Base-by-base conservation (phyloP, 92 coral and sea anemone genomes). In the Scolanthus callimorphus region DNA sequence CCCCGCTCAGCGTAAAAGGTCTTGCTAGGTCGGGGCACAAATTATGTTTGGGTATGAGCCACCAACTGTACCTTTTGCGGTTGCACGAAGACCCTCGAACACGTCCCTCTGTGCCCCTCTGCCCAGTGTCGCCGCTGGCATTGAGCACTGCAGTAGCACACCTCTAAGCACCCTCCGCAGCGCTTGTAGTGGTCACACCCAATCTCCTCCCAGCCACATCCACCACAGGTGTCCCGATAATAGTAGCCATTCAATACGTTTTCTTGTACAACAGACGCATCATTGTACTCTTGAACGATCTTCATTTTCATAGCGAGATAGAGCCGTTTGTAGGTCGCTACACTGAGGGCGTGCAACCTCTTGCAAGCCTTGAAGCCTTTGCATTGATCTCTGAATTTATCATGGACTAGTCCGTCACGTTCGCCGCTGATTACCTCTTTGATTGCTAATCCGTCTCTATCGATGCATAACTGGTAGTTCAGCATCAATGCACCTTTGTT, bases 101-200 rank as follows among this genome's bases (percentile, higher is more conserved):
- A 66, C 17, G 2, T n/a, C 2, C 25, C 44, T 25, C 60, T 38
- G 28, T 66, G 73, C 13, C 28, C 58, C 2, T 41, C 38, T 39
- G 37, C 54, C 73, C 73, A 66, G 53, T 66, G 73, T 15, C 27
- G 54, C 47, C 51, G 27, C 63, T 66, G 73, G 41, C 73, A 66
- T 2, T 17, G 28, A 21, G 38, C 20, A 30, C 73, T 51, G 62
- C 73, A 66, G 63, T 66, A 66, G 41, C 54, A 54, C 13, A 66
- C 62, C 4, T 30, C 37, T 28, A 31, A 50, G 34, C 73, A 66
- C 13, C 73, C 73, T 1, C 62, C 63, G 27, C 73, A 66, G 51
- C 51, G 37, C 52, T 31, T 1, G 39, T 51, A 66, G 17, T 22
- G 15, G 21, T 66, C 73, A 0, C 20, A 9, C 1, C 15, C 22